Evolutionary conservation across 2,888 invertebrate genomes (phyloP).

Genomic region (Xylota segnis): DNA sequence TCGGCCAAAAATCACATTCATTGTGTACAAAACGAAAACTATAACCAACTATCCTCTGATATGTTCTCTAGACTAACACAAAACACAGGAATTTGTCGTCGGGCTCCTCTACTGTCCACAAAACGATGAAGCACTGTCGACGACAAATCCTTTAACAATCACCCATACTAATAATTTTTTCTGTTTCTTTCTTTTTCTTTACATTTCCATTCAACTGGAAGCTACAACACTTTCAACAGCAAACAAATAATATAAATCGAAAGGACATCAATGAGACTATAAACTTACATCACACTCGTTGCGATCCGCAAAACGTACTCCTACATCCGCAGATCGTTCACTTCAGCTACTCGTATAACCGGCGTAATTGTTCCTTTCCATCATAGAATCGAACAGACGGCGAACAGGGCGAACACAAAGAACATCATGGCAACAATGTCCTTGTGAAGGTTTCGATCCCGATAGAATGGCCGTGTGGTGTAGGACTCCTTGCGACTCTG

Average conservation of each 20-base stretch:
- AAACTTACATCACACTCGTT: constrained; percentile 66
- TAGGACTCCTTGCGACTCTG: constrained; percentile 82
- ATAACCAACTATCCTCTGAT: constrained; percentile 40
- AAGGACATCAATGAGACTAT: constrained; percentile 64
- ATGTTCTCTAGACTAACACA: constrained; percentile 52
- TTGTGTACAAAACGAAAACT: constrained; percentile 4
- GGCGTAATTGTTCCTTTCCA: constrained; percentile 38
- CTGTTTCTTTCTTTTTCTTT: not conserved
- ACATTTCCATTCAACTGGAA: constrained; percentile 40
- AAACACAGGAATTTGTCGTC: not conserved
- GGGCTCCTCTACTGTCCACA: not conserved
- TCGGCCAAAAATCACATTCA: constrained; percentile 41
- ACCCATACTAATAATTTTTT: constrained; percentile 31
- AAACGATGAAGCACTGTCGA: not conserved
- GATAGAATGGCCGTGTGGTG: constrained; percentile 82
- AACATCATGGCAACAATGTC: constrained; percentile 83
- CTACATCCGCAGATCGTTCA: constrained; percentile 57
- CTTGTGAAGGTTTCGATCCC: constrained; percentile 83
- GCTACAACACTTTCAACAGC: constrained; percentile 60
- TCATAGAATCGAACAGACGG: constrained; percentile 84
- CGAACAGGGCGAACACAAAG: constrained; percentile 83
- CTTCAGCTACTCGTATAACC: constrained; percentile 33
- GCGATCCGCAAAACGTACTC: constrained; percentile 38
- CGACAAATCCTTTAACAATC: constrained; percentile 43
- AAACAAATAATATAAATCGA: constrained; percentile 53